Percentiles rank a stretch among this genome's conserved stretches.
phyloP scores from a whole-genome alignment of 2,888 invertebrate genomes.

The Eupithecia subfuscata region DNA sequence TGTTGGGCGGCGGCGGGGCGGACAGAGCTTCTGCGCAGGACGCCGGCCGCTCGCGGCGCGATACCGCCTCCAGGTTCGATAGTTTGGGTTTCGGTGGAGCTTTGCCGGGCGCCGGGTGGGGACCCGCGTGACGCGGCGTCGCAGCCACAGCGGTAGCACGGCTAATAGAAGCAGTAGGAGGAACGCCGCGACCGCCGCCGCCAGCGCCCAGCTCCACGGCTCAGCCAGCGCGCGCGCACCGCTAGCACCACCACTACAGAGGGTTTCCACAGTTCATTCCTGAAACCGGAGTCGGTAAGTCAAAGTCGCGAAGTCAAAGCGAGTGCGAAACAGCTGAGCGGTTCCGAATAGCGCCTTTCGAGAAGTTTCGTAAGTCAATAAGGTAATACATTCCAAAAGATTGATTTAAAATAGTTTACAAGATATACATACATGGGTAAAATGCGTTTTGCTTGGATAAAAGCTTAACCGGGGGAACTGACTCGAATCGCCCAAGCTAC shows the following conservation, averaged over 20 bases:
- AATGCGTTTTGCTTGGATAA: no score
- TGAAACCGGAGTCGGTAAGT: slow-evolving; percentile 14
- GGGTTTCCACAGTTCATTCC: slow-evolving; percentile 81
- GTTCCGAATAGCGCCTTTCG: not conserved
- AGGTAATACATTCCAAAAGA: not conserved
- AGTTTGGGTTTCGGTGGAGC: slow-evolving; percentile 88
- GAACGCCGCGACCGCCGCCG: slow-evolving; percentile 56
- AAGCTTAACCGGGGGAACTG: no score
- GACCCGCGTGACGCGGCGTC: slow-evolving; percentile 45
- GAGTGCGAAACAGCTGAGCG: not conserved
- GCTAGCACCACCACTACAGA: slow-evolving; percentile 61
- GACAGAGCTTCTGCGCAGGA: slow-evolving; percentile 88
- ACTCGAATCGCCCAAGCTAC: no score
- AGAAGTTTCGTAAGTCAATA: not conserved
- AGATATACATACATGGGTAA: no score
- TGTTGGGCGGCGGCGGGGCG: slow-evolving; percentile 84
- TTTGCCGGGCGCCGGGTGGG: slow-evolving; percentile 53
- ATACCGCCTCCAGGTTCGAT: slow-evolving; percentile 85
- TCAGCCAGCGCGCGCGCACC: slow-evolving; percentile 56
- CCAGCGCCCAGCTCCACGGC: slow-evolving; percentile 62
- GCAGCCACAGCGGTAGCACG: slow-evolving; percentile 50
- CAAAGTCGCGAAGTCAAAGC: no score
- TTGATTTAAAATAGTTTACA: not conserved
- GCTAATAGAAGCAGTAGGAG: slow-evolving; percentile 56
- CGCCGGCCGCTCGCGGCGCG: slow-evolving; percentile 86